A percentile compares a stretch with the other conserved stretches of the same genome.
phyloP scores from a whole-genome alignment of 2,888 invertebrate species.

The Myathropa florea region DNA sequence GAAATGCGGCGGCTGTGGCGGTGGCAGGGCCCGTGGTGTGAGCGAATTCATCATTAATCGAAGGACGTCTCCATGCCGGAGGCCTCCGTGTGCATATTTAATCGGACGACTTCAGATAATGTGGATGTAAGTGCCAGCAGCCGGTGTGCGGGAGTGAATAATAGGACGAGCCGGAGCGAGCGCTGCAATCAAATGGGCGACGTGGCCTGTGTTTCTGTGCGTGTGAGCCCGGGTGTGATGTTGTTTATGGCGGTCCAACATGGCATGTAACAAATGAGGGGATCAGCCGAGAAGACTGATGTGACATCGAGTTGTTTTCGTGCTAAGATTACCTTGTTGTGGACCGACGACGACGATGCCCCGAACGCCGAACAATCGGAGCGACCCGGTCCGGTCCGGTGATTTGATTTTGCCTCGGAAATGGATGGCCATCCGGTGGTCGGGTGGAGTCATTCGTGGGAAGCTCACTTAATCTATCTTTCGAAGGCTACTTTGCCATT shows the following conservation, averaged over 20 bases:
- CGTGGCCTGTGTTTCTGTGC: neutral
- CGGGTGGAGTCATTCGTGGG: neutral
- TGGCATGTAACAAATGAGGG: constrained; percentile 14
- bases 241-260: constrained; percentile 8
- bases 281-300: neutral
- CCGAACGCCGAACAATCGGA: neutral
- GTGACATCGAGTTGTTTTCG: neutral
- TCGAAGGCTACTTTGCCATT: neutral
- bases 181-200: neutral
- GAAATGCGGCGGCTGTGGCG: neutral
- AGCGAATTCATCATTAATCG: neutral
- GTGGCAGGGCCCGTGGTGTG: neutral
- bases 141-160: neutral
- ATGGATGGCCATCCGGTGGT: neutral
- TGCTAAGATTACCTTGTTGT: neutral
- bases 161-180: neutral
- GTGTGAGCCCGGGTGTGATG: neutral
- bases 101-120: constrained; percentile 13
- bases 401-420: neutral
- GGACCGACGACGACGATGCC: neutral
- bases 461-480: neutral
- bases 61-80: neutral
- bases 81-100: constrained; percentile 21
- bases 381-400: neutral
- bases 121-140: constrained; percentile 16